These are phyloP conservation scores for Euura lappo DNA, from an alignment of 1,140 invertebrate species.

Conservation along the genomic window DNA sequence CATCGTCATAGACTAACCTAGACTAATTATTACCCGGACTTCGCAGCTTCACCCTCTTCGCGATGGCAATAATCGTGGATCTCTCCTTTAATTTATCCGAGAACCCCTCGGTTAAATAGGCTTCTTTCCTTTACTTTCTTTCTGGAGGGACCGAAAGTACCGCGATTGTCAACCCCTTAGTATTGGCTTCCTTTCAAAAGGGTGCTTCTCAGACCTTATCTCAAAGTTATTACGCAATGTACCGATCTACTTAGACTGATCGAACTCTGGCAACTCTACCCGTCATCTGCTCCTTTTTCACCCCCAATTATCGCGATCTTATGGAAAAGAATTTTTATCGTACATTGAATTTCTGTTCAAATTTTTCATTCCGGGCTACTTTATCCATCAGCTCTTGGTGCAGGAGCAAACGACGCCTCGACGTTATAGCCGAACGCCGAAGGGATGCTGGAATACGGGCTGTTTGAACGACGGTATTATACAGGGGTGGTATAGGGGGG, in stretches of 20 bases:
- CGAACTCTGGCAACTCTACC: not conserved
- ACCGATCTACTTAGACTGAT: not conserved
- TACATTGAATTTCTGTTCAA: not conserved
- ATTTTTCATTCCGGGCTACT: not conserved
- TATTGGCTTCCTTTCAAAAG: constrained; percentile 3
- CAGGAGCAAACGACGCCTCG: not conserved
- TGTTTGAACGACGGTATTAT: constrained; percentile 34
- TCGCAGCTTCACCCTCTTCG: not conserved
- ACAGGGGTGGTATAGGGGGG: constrained; percentile 21
- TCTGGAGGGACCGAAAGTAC: not conserved
- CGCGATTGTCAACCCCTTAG: constrained; percentile 5
- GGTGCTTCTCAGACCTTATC: not conserved
- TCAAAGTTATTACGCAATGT: not conserved
- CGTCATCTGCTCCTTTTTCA: no score
- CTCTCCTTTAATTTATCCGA: constrained; percentile 1
- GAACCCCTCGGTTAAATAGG: constrained; percentile 1
- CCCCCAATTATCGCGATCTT: no score
- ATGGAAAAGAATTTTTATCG: not conserved
- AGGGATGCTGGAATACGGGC: constrained; percentile 17
- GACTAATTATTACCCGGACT: not conserved
- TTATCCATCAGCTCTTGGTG: not conserved
- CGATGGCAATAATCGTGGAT: not conserved
- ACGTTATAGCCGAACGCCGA: not conserved
- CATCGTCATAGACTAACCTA: not conserved
- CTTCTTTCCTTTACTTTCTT: not conserved